A percentile compares a stretch with the other conserved stretches of the same genome.
phyloP scores from a whole-genome alignment of 2,888 invertebrate genomes.

The Eulithis testata region DNA sequence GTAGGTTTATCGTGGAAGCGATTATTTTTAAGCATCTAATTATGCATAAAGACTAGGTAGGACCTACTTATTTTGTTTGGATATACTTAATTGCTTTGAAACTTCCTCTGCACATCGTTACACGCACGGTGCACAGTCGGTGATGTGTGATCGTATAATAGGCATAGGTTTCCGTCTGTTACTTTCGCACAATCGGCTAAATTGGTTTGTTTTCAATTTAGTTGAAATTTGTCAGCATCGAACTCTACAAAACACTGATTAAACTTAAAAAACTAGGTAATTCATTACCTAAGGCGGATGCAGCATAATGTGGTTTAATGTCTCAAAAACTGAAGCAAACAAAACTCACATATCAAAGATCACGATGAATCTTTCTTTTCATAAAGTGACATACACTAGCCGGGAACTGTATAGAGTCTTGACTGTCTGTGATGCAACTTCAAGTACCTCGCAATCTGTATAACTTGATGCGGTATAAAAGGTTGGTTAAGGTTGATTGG shows the following conservation, averaged over 20 bases:
- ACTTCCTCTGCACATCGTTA: constrained; percentile 26
- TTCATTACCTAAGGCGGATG: no score
- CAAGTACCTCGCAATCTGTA: constrained; percentile 24
- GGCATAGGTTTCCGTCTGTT: neutral
- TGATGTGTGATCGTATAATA: constrained; percentile 8
- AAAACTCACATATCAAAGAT: no score
- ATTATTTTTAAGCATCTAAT: constrained; percentile 10
- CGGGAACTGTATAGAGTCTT: no score
- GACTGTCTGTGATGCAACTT: constrained; percentile 24
- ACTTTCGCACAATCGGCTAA: neutral
- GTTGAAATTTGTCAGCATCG: no score
- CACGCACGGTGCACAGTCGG: constrained; percentile 6
- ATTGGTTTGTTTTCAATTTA: neutral
- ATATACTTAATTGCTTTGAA: constrained; percentile 32
- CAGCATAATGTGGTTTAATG: no score
- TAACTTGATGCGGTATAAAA: constrained; percentile 21
- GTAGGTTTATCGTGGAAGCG: neutral
- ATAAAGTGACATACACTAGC: no score
- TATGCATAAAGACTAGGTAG: constrained; percentile 3
- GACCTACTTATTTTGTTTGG: constrained; percentile 24
- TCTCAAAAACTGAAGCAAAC: no score
- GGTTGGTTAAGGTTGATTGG: constrained; percentile 13
- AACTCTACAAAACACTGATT: no score
- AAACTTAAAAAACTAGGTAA: no score
- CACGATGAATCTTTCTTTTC: no score